Evolutionary conservation across 2,113 vertebrate genomes (phyloP), one percentile per base, ranked within the genome.

Genomic region (Myxocyprinus asiaticus): DNA sequence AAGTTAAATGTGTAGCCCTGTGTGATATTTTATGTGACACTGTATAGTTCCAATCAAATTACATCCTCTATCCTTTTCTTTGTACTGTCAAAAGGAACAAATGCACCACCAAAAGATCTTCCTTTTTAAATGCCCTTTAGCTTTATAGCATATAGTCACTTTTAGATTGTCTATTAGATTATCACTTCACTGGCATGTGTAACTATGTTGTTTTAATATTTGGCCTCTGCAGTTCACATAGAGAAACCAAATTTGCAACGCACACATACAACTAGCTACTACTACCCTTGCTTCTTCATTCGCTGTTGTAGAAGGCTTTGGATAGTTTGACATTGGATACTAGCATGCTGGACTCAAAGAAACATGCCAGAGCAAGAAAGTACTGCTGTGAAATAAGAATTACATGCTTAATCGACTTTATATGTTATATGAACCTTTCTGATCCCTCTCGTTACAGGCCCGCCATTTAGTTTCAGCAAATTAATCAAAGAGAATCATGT

Each of bases 391-490:
- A 42, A 42, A 59, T 72, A 6, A 72, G 45, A 59, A 72, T 59
- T 44, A 59, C 4, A 42, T 72, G 55, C 22, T 43, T 56, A 70
- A 55, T n/a, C 9, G 11, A 70, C 67, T 55, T 55, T 33, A 70
- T 55, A 70, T 70, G 22, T 55, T 55, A 70, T 33, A 72, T 59
- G 9, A 17, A 59, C 59, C 12, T 59, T 72, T 45, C 45, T 72
- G 55, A 59, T 72, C 9, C 43, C 69, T 59, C 42, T 55, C 22
- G 22, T 55, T 53, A 17, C 43, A 17, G 6, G 42, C 33, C 53
- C 42, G 11, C 58, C 42, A 72, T 72, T 56, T 59, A 56, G 43
- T 59, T 72, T 42, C 53, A 59, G 69, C 42, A 8, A 59, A 56
- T 71, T 15, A 68, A 69, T 53, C 10, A 22, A 4, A 53, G 1